These are phyloP conservation scores for Cyclina sinensis DNA, from an alignment of 1,140 invertebrate species.

Conservation along the genomic window DNA sequence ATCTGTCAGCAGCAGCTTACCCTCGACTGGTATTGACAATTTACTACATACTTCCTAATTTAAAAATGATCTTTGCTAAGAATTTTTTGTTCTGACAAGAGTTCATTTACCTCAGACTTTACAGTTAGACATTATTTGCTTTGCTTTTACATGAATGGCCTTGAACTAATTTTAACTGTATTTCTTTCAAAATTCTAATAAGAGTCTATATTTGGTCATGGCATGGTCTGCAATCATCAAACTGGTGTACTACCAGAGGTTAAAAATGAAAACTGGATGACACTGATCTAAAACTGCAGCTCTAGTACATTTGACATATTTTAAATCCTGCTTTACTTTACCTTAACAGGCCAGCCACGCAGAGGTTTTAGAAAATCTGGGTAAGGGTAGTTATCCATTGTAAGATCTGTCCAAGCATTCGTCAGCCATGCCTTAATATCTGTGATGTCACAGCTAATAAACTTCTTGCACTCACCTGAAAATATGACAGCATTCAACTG, in stretches of 20 bases:
- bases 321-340: conserved; percentile 76
- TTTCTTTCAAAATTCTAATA: background rate
- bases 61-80: too few species aligned
- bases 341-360: conserved; percentile 94
- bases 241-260: too few species aligned
- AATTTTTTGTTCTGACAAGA: too few species aligned
- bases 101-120: too few species aligned
- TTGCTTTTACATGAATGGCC: too few species aligned
- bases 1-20: conserved; percentile 88
- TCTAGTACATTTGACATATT: background rate
- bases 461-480: conserved; percentile 34
- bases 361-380: conserved; percentile 93
- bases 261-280: background rate
- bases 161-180: background rate
- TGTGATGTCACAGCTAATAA: conserved; percentile 81
- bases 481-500: background rate
- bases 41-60: conserved; percentile 88
- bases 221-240: background rate
- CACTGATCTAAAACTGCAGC: too few species aligned
- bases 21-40: conserved; percentile 87
- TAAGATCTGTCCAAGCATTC: conserved; percentile 92
- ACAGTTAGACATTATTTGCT: too few species aligned
- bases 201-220: background rate
- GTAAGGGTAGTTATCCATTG: conserved; percentile 98
- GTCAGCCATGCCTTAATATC: conserved; percentile 85